A percentile compares a stretch with the other conserved stretches of the same genome.
phyloP scores from a whole-genome alignment of 1,140 invertebrate species.

The Ericerus pela region DNA sequence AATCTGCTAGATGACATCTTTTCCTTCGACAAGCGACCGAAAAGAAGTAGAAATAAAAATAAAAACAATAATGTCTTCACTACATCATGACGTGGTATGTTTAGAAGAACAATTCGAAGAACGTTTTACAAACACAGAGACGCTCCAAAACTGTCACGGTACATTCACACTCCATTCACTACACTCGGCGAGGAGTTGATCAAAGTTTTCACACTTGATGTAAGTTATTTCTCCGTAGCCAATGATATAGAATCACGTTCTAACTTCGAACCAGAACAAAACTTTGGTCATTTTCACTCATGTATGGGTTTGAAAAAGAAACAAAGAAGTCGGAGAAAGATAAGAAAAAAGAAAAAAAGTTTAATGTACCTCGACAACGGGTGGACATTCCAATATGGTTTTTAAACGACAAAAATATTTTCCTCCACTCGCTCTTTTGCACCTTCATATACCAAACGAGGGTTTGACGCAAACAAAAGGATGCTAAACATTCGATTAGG shows the following conservation, averaged over 20 bases:
- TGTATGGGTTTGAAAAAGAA: not conserved
- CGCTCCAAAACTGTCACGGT: not conserved
- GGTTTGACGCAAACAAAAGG: not conserved
- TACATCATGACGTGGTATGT: slow-evolving; percentile 1
- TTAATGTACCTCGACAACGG: no score
- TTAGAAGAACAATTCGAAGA: not conserved
- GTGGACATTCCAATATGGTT: not conserved
- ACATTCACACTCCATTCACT: slow-evolving; percentile 2
- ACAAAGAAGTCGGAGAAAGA: not conserved
- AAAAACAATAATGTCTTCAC: slow-evolving; percentile 1
- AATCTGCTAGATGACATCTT: no score
- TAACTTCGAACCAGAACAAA: not conserved
- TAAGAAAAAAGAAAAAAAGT: no score
- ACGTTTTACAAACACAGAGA: not conserved
- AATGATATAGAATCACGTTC: not conserved
- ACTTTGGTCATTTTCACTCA: no score
- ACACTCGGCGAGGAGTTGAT: not conserved
- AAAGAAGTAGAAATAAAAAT: not conserved
- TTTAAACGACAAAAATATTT: no score
- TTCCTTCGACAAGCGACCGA: no score
- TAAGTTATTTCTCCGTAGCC: not conserved
- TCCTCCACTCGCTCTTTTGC: no score
- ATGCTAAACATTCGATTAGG: not conserved
- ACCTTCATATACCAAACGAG: no score
- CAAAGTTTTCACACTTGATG: not conserved